Evolutionary conservation across 92 coral and sea anemone species (phyloP), one percentile per base, ranked within the genome.

Genomic region (Diadumene lineata): DNA sequence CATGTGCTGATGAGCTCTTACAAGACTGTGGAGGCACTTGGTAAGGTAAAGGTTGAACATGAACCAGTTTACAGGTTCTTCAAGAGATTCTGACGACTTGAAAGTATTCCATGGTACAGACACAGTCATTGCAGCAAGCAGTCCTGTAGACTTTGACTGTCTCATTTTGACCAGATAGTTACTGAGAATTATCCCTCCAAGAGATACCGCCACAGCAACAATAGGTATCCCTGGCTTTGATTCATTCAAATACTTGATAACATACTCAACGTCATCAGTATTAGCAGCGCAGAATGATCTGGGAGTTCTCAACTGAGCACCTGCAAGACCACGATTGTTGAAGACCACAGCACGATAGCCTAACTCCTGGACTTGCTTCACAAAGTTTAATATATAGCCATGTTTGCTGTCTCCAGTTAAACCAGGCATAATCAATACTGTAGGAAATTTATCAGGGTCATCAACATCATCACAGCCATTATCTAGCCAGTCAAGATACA

Each of bases 231-330:
- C 78, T n/a, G 92, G 96, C 31, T 75, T 67, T 25, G 81, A 38
- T 26, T 51, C 71, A 34, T 80, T 82, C 43, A 93, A 62, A 67
- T 87, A 92, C 31, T 62, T 56, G 55, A 93, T 81, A 1, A 90
- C 96, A 82, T 74, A 85, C 73, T 93, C 86, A 44, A 90, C 66
- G 64, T 93, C 98, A 10, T 85, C 89, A 58, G 87, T 90, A 64
- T 83, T 86, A 11, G 98, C 98, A 13, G 93, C 98, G 85, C 98
- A 93, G 43, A 87, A 85, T 23, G 87, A 82, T 21, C 90, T 88
- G 30, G 86, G 96, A 27, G 92, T 90, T 58, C 81, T 90, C 43
- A 87, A 32, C 32, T 65, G 68, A 15, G 86, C 77, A 6, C 85
- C 88, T 7, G 75, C 96, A 22, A 87, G 69, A 11, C 98, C 98